Evolutionary conservation across 2,113 vertebrate species (phyloP).

Genomic region (Hypomesus transpacificus): DNA sequence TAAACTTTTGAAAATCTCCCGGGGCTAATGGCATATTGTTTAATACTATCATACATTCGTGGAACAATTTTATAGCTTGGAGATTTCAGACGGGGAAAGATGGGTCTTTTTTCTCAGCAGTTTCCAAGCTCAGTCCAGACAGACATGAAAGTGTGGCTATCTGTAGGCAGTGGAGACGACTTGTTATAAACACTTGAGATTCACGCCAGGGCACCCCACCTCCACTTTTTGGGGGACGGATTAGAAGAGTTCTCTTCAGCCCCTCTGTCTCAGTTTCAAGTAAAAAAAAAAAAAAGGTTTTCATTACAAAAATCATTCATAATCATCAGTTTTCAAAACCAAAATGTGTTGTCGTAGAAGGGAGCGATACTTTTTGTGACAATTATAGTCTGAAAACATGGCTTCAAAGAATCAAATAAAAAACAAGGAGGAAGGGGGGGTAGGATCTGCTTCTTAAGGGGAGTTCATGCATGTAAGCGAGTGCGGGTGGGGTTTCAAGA

Average conservation of each 20-base stretch:
- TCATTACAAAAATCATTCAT: slow-evolving; percentile 14
- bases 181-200: slow-evolving; percentile 64
- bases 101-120: slow-evolving; percentile 45
- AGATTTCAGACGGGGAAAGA: slow-evolving; percentile 52
- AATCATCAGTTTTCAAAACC: slow-evolving; percentile 24
- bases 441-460: background rate
- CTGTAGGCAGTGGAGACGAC: slow-evolving; percentile 49
- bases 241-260: no score
- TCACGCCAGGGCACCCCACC: slow-evolving; percentile 40
- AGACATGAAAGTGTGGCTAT: slow-evolving; percentile 54
- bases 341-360: no score
- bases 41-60: slow-evolving; percentile 35
- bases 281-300: no score
- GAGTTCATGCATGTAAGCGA: background rate
- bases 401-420: background rate
- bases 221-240: no score
- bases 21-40: slow-evolving; percentile 31
- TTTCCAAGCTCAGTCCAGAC: slow-evolving; percentile 60
- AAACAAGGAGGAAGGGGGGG: background rate
- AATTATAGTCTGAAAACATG: background rate
- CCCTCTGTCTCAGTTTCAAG: no score
- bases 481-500: slow-evolving; percentile 19
- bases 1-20: slow-evolving; percentile 45
- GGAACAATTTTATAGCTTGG: slow-evolving; percentile 60
- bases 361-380: no score